Evolutionary conservation across 35 echinoderm and acorn worm species (phyloP).

Genomic region (Eucidaris tribuloides): DNA sequence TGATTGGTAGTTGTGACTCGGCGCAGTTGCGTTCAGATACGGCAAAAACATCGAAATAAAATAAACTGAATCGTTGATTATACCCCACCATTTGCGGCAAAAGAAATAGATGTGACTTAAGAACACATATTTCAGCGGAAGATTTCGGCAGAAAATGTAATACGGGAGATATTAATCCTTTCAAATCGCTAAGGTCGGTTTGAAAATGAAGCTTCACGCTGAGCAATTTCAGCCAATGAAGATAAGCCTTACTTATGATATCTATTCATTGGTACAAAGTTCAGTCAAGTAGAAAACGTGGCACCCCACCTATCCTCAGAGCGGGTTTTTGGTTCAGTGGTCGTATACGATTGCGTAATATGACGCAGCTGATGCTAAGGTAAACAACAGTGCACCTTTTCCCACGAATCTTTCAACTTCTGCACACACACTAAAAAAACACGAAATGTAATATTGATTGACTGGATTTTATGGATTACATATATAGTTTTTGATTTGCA

Average conservation of each 20-base stretch:
- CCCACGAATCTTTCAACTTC: too few species aligned
- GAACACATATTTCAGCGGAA: not conserved
- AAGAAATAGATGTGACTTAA: not conserved
- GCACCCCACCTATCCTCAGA: not conserved
- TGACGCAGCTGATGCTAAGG: too few species aligned
- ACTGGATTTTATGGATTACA: too few species aligned
- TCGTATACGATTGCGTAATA: not conserved
- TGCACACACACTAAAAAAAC: too few species aligned
- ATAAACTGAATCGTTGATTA: not conserved
- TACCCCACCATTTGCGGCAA: not conserved
- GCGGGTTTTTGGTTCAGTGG: not conserved
- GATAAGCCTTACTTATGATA: not conserved
- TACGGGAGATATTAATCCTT: too few species aligned
- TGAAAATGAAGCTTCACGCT: too few species aligned
- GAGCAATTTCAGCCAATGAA: too few species aligned
- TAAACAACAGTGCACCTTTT: too few species aligned
- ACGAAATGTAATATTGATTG: too few species aligned
- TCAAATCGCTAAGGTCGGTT: too few species aligned
- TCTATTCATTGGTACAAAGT: constrained; percentile 11
- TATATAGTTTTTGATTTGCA: too few species aligned
- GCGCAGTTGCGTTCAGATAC: not conserved
- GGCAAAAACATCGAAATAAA: not conserved
- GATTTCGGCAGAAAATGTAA: not conserved
- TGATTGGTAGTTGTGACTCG: constrained; percentile 5
- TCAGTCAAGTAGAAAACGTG: not conserved